Evolutionary conservation across 2,888 invertebrate genomes (phyloP), one percentile per base, ranked within the genome.

Genomic region (Heliothis peltigera): DNA sequence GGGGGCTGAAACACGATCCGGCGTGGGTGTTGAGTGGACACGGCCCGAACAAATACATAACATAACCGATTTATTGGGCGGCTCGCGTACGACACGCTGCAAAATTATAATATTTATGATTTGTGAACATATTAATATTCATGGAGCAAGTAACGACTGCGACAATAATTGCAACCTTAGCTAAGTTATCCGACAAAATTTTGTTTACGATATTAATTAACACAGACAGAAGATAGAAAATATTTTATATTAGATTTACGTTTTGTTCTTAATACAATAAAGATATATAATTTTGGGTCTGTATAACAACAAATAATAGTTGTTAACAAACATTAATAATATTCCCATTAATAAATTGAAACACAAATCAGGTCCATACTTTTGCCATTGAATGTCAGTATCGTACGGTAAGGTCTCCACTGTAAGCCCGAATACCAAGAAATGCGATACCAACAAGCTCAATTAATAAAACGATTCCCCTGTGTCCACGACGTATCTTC

Each of bases 1-100:
- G 86, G 92, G 89, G 94, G 94, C 94, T 92, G 94, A 90, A 91
- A 91, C 87, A 82, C 87, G 92, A 92, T 87, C 85, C 85, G 67
- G 87, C 88, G 94, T 93, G 91, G 94, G 94, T 86, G 93, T 88
- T 84, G 87, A 91, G 89, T 89, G 92, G 93, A 92, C 87, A 87
- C 82, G 89, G 60, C 77, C 70, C 77, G 74, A 77, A 67, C 86
- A 84, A 84, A 87, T 86, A 84, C 84, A 87, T 88, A 88, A 89
- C 75, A 77, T 81, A 48, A 80, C 71, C 78, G 75, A 82, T 82
- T 78, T 87, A 87, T 86, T 80, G 77, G 69, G 63, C 77, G 71
- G 80, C 69, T 81, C 78, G 65, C 67, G 77, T 75, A 84, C 79
- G 84, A 88, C 86, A 87, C 80, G 81, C 82, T 79, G 87, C 89